Conservation (phyloP, 2,113 vertebrate species). For the Mustela lutreola region DNA sequence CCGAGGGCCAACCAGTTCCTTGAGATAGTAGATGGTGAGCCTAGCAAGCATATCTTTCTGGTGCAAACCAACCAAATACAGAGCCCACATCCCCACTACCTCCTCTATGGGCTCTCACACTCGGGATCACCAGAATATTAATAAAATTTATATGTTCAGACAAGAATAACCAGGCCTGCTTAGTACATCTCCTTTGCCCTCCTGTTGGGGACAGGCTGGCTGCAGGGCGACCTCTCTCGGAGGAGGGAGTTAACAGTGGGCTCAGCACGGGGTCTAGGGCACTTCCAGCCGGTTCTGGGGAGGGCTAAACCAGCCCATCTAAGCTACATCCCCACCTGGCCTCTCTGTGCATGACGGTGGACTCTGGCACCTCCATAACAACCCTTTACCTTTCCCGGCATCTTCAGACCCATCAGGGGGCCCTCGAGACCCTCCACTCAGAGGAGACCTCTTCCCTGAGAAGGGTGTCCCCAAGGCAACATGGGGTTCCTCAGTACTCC, state of each 20-base stretch:
- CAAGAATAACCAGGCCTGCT: neutral
- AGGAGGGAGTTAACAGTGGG: neutral
- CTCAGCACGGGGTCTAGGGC: rapidly evolving
- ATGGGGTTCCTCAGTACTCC: neutral
- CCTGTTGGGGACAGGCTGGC: neutral
- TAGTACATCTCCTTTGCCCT: neutral
- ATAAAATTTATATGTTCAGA: neutral
- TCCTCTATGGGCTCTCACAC: neutral
- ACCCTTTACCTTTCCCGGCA: rapidly evolving
- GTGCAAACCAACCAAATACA: neutral
- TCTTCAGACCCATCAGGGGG: neutral
- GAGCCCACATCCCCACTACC: neutral
- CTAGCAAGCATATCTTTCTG: neutral
- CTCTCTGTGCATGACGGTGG: neutral
- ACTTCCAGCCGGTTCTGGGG: neutral
- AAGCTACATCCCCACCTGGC: neutral
- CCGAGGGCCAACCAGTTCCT: neutral
- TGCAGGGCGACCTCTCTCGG: neutral
- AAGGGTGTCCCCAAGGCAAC: neutral
- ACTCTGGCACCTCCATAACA: no score
- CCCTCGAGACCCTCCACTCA: neutral
- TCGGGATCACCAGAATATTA: neutral
- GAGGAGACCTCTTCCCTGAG: neutral
- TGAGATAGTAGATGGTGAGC: neutral
- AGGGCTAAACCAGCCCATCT: neutral